These are phyloP conservation scores for Hypanus sabinus DNA, from an alignment of 2,113 vertebrate species.

Conservation along the genomic window DNA sequence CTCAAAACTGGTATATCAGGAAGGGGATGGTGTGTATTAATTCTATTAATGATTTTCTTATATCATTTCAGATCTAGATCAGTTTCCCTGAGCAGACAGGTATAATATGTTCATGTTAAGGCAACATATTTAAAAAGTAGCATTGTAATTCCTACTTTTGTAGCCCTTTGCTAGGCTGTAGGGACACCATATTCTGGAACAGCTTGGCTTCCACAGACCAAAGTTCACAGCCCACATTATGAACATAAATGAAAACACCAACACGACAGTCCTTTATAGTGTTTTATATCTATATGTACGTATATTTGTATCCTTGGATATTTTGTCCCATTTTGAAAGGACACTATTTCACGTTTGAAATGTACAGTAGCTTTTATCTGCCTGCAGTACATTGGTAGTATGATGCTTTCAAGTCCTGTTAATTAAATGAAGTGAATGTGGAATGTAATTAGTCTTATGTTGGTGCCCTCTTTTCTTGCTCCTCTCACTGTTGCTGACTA, in stretches of 20 bases:
- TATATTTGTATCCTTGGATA: conserved; percentile 15
- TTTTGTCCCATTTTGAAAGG: neutral
- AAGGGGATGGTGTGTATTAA: neutral
- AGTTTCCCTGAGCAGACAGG: neutral
- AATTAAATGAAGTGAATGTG: conserved; percentile 67
- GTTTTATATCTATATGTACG: neutral
- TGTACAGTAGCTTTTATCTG: conserved; percentile 29
- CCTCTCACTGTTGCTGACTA: conserved; percentile 41
- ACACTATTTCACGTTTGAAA: conserved; percentile 13
- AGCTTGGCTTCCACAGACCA: neutral
- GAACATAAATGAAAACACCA: neutral
- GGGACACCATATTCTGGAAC: neutral
- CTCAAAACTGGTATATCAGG: neutral
- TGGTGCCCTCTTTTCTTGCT: conserved; percentile 57
- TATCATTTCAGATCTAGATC: neutral
- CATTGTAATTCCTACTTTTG: neutral
- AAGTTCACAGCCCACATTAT: neutral
- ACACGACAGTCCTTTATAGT: neutral
- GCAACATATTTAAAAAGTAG: neutral
- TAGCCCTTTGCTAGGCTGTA: neutral
- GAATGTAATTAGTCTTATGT: conserved; percentile 73
- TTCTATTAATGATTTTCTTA: neutral
- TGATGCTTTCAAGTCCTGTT: conserved; percentile 62
- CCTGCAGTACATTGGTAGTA: conserved; percentile 26
- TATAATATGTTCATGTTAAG: neutral